Evolutionary conservation across 2,888 invertebrate genomes (phyloP).

Genomic region (Rhamphomyia laevipes): DNA sequence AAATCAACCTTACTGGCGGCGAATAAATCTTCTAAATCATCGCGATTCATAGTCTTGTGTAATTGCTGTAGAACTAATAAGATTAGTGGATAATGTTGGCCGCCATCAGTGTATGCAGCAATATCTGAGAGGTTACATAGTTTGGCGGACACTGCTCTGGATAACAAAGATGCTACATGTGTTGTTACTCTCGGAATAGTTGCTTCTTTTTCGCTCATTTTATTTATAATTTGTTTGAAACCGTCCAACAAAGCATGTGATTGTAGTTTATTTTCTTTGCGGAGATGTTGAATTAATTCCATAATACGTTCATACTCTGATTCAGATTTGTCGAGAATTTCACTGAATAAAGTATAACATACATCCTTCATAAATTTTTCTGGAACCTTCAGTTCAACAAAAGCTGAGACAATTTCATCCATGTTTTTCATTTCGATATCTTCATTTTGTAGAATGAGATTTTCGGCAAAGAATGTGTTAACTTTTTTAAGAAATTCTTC

Average conservation of each 20-base stretch:
- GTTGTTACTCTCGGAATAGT: slow-evolving; percentile 58
- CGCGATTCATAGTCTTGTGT: slow-evolving; percentile 62
- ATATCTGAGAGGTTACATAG: slow-evolving; percentile 62
- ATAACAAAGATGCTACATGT: slow-evolving; percentile 48
- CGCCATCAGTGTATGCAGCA: slow-evolving; percentile 64
- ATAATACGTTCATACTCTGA: slow-evolving; percentile 52
- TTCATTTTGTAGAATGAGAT: slow-evolving; percentile 40
- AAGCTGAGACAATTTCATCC: slow-evolving; percentile 50
- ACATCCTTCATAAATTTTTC: slow-evolving; percentile 63
- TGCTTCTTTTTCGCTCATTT: slow-evolving; percentile 61
- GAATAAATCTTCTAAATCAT: slow-evolving; percentile 62
- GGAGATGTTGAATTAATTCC: slow-evolving; percentile 52
- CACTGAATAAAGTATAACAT: slow-evolving; percentile 51
- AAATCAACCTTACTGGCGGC: slow-evolving; percentile 74
- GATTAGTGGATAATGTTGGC: slow-evolving; percentile 77
- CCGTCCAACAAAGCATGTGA: slow-evolving; percentile 48
- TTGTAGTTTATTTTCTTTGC: slow-evolving; percentile 52
- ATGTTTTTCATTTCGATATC: slow-evolving; percentile 19
- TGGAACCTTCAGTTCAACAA: slow-evolving; percentile 58
- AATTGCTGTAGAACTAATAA: slow-evolving; percentile 75
- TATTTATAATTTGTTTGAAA: slow-evolving; percentile 54
- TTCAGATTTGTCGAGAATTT: slow-evolving; percentile 51
- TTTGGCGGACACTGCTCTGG: slow-evolving; percentile 48
- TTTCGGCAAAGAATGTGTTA: slow-evolving; percentile 47
- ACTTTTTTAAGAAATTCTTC: slow-evolving; percentile 66